Base-by-base conservation (phyloP, 2,113 vertebrate species). In the Camarhynchus parvulus region DNA sequence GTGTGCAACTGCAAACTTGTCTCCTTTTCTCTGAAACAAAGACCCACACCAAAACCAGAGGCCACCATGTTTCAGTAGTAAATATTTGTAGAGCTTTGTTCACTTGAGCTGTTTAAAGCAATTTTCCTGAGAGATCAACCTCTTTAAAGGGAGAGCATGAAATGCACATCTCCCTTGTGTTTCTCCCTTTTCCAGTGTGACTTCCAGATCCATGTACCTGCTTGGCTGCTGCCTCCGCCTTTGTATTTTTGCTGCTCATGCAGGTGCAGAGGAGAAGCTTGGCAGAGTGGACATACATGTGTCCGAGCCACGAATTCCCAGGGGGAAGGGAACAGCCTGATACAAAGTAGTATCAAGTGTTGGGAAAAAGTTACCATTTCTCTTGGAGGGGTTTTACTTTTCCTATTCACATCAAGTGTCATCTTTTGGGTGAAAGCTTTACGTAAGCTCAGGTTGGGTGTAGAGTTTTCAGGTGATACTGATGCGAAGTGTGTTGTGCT, bases 221-320 rank as follows among this genome's bases (percentile, higher is more conserved):
- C 30, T 46, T 30, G 35, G 46, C 52, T 49, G n/a, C 64, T 78
- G 44, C 44, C 31, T 37, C 35, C 64, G 68, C 25, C 0, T 3
- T n/a, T n/a, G 24, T 31, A 30, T 18, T 55, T 52, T 16, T 1
- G 58, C 37, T 73, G 62, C 67, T 56, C 2, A 0, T 11, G 37
- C 62, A 30, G 70, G 3, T n/a, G 49, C n/a, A 12, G 56, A 15
- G 6, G 11, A 4, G 55, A 55, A 19, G 16, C 53, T 50, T 23
- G 13, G 23, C 8, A 1, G 23, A 22, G 35, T 2, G 1, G 21
- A 4, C 3, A 5, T 33, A 9, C 2, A 12, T 30, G 15, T n/a
- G 37, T 44, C 11, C 1, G 0, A 53, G 83, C 39, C 0, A 0
- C 11, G 21, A 20, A 20, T 79, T 81, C 87, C 50, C 33, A 6